These are phyloP conservation scores for Bombus breviceps DNA, from an alignment of 1,140 invertebrate species.

Conservation along the genomic window DNA sequence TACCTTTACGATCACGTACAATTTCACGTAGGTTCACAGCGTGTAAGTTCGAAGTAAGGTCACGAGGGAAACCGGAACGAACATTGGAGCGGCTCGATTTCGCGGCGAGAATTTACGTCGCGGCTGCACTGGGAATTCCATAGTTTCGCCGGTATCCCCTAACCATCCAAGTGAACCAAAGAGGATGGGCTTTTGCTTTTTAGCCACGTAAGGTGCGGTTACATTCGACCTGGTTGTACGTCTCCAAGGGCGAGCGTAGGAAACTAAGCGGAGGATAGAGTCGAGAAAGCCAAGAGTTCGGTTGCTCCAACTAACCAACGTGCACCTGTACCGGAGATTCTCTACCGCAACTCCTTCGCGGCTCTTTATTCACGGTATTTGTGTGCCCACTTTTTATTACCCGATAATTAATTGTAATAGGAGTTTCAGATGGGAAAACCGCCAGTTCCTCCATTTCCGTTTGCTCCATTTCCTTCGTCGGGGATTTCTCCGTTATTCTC, in stretches of 20 bases:
- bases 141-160: slow-evolving; percentile 25
- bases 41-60: slow-evolving; percentile 41
- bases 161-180: neutral
- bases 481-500: neutral
- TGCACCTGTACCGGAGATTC: slow-evolving; percentile 15
- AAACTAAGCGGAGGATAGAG: slow-evolving; percentile 37
- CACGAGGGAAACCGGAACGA: slow-evolving; percentile 40
- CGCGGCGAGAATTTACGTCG: slow-evolving; percentile 65
- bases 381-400: slow-evolving; percentile 60
- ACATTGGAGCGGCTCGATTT: slow-evolving; percentile 34
- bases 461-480: neutral
- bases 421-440: slow-evolving; percentile 37
- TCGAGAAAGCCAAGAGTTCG: slow-evolving; percentile 50
- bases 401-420: slow-evolving; percentile 68
- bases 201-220: slow-evolving; percentile 64
- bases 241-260: slow-evolving; percentile 41
- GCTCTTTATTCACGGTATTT: slow-evolving; percentile 46
- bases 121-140: slow-evolving; percentile 60
- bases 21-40: slow-evolving; percentile 13
- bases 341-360: slow-evolving; percentile 5
- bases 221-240: slow-evolving; percentile 52
- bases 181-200: slow-evolving; percentile 49
- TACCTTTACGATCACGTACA: slow-evolving; percentile 43
- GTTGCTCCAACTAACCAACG: slow-evolving; percentile 33
- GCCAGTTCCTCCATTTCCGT: neutral